Evolutionary conservation across 2,113 vertebrate genomes (phyloP).

Genomic region (Oophaga pumilio): DNA sequence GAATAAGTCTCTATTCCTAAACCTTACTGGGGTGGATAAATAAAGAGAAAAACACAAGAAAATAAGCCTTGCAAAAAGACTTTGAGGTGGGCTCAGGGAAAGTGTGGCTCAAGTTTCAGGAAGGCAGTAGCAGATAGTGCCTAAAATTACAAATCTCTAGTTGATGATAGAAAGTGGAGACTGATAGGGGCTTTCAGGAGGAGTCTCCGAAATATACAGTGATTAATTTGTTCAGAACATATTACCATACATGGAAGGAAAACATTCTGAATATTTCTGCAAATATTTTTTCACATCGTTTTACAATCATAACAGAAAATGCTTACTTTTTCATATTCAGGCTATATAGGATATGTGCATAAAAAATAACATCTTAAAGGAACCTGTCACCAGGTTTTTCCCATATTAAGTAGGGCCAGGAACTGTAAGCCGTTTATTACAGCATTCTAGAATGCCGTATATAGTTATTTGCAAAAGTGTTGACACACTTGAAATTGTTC

Average conservation of each 20-base stretch:
- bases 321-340: neutral
- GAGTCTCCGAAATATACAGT: constrained; percentile 39
- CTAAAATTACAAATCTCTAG: constrained; percentile 48
- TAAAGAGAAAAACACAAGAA: constrained; percentile 34
- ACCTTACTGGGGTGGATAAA: constrained; percentile 25
- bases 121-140: constrained; percentile 53
- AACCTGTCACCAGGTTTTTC: too few relatives aligned
- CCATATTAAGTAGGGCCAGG: too few relatives aligned
- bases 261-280: neutral
- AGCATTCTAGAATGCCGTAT: too few relatives aligned
- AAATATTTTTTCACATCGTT: neutral
- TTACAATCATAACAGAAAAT: neutral
- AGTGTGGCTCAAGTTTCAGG: constrained; percentile 57
- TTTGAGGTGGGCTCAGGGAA: constrained; percentile 52
- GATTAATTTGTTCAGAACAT: neutral
- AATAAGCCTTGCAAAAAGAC: constrained; percentile 25
- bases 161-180: constrained; percentile 57
- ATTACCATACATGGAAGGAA: neutral
- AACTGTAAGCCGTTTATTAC: too few relatives aligned
- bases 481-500: too few relatives aligned
- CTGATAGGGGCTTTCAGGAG: constrained; percentile 46
- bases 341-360: neutral
- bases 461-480: too few relatives aligned
- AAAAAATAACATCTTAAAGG: neutral
- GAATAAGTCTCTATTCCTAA: constrained; percentile 14